phyloP scores from a whole-genome alignment of 2,888 invertebrate genomes.

The Sepioteuthis lessoniana region DNA sequence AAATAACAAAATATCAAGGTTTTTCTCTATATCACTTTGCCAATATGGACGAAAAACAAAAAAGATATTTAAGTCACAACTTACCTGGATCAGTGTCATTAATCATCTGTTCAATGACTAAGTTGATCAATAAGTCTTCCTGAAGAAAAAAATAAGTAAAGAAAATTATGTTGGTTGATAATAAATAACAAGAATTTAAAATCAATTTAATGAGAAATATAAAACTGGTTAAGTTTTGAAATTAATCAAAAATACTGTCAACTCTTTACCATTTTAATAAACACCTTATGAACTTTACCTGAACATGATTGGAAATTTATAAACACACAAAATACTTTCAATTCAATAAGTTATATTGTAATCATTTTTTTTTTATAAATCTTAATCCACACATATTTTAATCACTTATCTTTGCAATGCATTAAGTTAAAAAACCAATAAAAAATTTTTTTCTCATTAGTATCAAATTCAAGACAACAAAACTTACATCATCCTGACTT shows the following conservation, averaged over 20 bases:
- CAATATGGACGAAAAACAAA: not conserved
- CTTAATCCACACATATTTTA: not conserved
- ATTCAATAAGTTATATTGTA: not conserved
- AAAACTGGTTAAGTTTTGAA: not conserved
- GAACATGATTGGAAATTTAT: not conserved
- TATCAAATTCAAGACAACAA: not conserved
- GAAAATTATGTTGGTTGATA: not conserved
- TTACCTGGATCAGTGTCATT: slow-evolving; percentile 90
- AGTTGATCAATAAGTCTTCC: slow-evolving; percentile 91
- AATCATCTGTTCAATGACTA: slow-evolving; percentile 98
- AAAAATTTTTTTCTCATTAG: too few relatives aligned
- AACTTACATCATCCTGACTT: slow-evolving; percentile 87
- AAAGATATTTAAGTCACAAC: slow-evolving; percentile 36
- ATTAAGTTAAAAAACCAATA: not conserved
- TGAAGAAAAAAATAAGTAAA: slow-evolving; percentile 74
- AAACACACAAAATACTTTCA: not conserved
- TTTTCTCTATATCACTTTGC: not conserved
- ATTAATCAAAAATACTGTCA: not conserved
- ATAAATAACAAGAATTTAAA: not conserved
- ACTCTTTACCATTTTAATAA: not conserved
- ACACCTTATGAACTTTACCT: not conserved
- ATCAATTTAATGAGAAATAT: not conserved
- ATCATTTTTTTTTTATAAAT: not conserved
- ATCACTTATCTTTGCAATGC: not conserved
- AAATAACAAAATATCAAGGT: not conserved